Evolutionary conservation across 53 echinoderm and acorn worm species (phyloP).

Genomic region (Henricia sp.): DNA sequence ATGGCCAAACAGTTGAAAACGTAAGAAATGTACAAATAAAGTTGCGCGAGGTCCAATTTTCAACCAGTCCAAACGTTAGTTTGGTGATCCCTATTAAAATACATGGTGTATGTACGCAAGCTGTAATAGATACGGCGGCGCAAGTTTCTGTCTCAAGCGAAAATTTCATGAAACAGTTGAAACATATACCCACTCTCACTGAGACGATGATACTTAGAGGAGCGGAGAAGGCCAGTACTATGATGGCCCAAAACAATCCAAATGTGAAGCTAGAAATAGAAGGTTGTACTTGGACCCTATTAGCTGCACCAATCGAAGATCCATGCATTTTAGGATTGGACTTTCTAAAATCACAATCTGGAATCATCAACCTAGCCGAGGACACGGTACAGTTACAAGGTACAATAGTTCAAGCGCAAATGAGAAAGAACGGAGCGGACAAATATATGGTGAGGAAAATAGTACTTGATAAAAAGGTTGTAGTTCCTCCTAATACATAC

Average conservation of each 20-base stretch:
- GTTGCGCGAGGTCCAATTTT: background rate
- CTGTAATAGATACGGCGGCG: background rate
- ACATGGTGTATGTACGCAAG: background rate
- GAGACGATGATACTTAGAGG: background rate
- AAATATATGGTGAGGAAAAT: background rate
- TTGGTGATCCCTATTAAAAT: background rate
- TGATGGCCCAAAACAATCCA: background rate
- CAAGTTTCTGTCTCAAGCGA: background rate
- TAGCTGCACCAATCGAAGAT: conserved; percentile 1
- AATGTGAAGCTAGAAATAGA: background rate
- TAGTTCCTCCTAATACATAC: conserved; percentile 8
- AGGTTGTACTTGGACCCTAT: background rate
- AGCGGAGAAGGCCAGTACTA: background rate
- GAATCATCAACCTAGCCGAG: background rate
- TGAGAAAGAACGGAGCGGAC: conserved; percentile 12
- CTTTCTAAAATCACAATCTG: background rate
- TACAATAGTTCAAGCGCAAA: background rate
- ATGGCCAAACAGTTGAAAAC: conserved; percentile 21
- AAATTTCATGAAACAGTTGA: background rate
- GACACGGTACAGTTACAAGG: background rate
- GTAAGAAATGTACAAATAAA: too few relatives aligned
- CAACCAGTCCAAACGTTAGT: background rate
- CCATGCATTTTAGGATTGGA: conserved; percentile 5
- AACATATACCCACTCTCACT: background rate
- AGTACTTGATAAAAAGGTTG: background rate